phyloP scores from a whole-genome alignment of 2,113 vertebrate species.

The Erythrolamprus reginae region DNA sequence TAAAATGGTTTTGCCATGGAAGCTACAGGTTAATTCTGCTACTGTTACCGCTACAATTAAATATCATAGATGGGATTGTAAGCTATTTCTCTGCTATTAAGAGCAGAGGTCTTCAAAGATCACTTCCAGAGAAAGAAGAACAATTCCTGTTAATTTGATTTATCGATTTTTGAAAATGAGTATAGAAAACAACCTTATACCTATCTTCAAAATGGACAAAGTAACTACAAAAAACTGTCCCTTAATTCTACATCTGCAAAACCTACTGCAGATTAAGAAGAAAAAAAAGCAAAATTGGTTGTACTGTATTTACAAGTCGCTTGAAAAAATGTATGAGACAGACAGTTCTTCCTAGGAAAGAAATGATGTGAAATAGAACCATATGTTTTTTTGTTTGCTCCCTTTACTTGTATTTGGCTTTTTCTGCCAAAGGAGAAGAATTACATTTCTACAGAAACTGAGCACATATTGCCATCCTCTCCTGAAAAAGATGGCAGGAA shows the following conservation, averaged over 20 bases:
- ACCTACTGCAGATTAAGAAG: not conserved
- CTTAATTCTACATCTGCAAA: not conserved
- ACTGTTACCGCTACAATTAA: not conserved
- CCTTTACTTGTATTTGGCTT: not conserved
- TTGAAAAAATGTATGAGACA: not conserved
- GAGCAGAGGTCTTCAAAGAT: not conserved
- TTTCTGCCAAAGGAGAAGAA: not conserved
- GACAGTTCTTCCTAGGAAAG: not conserved
- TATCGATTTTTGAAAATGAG: not conserved
- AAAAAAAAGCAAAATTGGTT: not conserved
- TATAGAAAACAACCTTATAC: not conserved
- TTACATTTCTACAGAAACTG: not conserved
- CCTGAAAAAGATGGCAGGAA: not conserved
- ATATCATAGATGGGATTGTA: not conserved
- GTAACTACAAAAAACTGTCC: not conserved
- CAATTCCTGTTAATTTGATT: not conserved
- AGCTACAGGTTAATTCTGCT: not conserved
- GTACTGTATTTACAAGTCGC: not conserved
- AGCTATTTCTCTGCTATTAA: not conserved
- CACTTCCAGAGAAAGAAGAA: not conserved
- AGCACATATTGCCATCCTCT: not conserved
- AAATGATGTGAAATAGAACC: not conserved
- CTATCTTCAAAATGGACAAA: not conserved
- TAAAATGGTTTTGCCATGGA: not conserved
- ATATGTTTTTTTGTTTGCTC: not conserved